Evolutionary conservation across 2,113 vertebrate species (phyloP).

Genomic region (Callocephalon fimbriatum): DNA sequence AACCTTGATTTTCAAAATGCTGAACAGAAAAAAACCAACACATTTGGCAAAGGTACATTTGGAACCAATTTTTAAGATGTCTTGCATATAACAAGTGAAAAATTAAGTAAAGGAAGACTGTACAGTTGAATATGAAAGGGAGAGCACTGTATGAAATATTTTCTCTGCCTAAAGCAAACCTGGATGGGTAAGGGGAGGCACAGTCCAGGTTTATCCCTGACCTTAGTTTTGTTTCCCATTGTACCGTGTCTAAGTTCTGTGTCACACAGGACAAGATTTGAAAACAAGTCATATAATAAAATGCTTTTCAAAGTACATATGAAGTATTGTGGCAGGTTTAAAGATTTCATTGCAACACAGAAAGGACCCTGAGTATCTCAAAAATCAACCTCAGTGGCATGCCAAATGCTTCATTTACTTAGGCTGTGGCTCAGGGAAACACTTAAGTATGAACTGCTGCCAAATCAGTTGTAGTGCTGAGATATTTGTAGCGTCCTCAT

Average conservation of each 20-base stretch:
- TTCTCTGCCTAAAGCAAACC: not conserved
- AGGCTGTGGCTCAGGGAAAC: not conserved
- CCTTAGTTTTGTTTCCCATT: not conserved
- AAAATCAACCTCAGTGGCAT: not conserved
- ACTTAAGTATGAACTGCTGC: not conserved
- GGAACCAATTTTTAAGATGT: not conserved
- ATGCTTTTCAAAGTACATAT: not conserved
- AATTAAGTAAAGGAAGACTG: not conserved
- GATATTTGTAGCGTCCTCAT: not conserved
- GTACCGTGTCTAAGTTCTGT: not conserved
- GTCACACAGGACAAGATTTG: not conserved
- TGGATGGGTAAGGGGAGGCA: not conserved
- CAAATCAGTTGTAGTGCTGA: not conserved
- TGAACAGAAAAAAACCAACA: not conserved
- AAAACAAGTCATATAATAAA: not conserved
- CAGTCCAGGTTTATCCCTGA: not conserved
- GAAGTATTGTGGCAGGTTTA: not conserved
- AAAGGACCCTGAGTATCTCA: not conserved
- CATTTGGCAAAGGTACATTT: not conserved
- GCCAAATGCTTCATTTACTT: not conserved
- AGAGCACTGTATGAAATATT: not conserved
- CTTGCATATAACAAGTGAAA: not conserved
- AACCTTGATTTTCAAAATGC: not conserved
- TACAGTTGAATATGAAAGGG: not conserved
- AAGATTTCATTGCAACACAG: not conserved